Evolutionary conservation across 2,888 invertebrate genomes (phyloP).

Genomic region (Vanessa cardui): DNA sequence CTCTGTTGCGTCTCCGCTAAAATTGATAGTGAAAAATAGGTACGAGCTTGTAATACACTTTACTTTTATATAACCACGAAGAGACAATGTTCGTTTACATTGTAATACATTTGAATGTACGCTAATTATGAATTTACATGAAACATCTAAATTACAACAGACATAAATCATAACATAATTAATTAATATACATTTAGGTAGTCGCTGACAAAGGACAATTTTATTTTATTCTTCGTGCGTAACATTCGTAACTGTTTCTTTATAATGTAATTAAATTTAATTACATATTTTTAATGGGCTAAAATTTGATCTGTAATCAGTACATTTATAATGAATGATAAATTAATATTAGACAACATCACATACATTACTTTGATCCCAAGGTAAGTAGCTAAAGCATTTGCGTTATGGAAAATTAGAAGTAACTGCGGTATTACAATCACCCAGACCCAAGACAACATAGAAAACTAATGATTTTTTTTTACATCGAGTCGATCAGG

Average conservation of each 20-base stretch:
- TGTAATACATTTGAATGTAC: slow-evolving; percentile 1
- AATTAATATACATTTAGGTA: slow-evolving; percentile 2
- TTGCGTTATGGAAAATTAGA: no score
- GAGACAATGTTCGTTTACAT: background rate
- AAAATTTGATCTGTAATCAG: background rate
- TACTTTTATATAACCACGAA: background rate
- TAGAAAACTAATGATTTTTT: no score
- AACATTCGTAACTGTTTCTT: background rate
- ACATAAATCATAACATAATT: slow-evolving; percentile 12
- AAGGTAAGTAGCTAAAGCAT: no score
- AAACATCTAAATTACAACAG: background rate
- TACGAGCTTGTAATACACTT: background rate
- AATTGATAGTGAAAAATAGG: slow-evolving; percentile 24
- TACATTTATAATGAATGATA: no score
- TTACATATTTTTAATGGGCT: background rate
- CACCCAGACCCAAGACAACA: no score
- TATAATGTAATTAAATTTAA: slow-evolving; percentile 3
- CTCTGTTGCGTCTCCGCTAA: slow-evolving; percentile 16
- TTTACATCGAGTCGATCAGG: no score
- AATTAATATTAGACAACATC: no score
- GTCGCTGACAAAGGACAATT: slow-evolving; percentile 2
- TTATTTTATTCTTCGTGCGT: slow-evolving; percentile 6
- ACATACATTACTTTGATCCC: no score
- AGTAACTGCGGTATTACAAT: no score
- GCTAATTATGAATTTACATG: slow-evolving; percentile 4